These are phyloP conservation scores for Echinometra lucunter DNA, from an alignment of 53 echinoderm and acorn worm species.

Conservation along the genomic window DNA sequence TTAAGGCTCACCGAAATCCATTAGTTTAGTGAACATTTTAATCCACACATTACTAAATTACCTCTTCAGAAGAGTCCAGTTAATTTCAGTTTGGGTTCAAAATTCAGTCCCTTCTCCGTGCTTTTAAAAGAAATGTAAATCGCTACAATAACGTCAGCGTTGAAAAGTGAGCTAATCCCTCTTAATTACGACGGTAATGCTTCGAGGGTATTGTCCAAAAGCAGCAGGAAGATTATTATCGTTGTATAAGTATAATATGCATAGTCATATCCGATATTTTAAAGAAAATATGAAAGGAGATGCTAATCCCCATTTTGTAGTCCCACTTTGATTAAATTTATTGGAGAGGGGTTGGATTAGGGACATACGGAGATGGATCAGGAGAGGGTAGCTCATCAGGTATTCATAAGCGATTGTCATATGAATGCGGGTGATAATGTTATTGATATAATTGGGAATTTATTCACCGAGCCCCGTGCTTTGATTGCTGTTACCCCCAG, in stretches of 20 bases:
- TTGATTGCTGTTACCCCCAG: conserved; percentile 41
- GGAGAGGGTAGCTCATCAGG: conserved; percentile 1
- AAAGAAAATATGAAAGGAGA: conserved; percentile 16
- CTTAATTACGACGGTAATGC: neutral
- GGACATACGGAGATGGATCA: conserved; percentile 42
- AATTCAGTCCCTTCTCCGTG: neutral
- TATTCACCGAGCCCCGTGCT: conserved; percentile 28
- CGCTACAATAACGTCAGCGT: neutral
- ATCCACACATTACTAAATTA: neutral
- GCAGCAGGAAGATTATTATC: neutral
- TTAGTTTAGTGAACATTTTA: conserved; percentile 28
- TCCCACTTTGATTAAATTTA: conserved; percentile 56
- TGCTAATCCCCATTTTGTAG: conserved; percentile 36
- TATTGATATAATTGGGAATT: conserved; percentile 55
- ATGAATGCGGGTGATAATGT: conserved; percentile 3
- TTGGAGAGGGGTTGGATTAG: conserved; percentile 46
- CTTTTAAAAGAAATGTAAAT: neutral
- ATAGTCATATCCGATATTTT: neutral
- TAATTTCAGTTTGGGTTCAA: neutral
- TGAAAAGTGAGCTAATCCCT: neutral
- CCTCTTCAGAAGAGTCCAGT: neutral
- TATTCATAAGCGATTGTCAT: conserved; percentile 63
- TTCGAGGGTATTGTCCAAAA: neutral
- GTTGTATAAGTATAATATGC: conserved; percentile 2
- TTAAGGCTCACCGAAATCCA: neutral